A percentile compares a stretch with the other conserved stretches of the same genome.
phyloP scores from a whole-genome alignment of 2,113 vertebrate species.

The Cromileptes altivelis region DNA sequence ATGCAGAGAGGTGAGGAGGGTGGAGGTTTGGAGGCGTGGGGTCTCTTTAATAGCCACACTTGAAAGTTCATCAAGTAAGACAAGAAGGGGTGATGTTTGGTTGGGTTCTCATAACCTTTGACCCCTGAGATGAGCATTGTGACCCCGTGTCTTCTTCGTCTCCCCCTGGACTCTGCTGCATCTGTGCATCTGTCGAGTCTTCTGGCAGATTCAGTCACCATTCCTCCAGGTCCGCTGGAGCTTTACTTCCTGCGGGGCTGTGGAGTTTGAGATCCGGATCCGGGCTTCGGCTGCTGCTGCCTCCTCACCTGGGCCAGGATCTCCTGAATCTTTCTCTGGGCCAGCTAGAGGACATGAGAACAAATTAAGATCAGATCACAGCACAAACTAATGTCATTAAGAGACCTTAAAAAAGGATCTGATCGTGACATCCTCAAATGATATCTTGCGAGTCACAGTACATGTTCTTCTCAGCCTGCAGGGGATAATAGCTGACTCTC shows the following conservation, averaged over 20 bases:
- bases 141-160: constrained; percentile 49
- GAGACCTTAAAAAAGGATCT: neutral
- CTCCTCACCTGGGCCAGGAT: constrained; percentile 98
- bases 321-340: constrained; percentile 99
- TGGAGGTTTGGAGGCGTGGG: constrained; percentile 48
- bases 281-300: constrained; percentile 91
- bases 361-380: neutral
- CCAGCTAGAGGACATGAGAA: constrained; percentile 85
- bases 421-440: neutral
- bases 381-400: neutral
- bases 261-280: constrained; percentile 87
- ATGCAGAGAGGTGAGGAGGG: constrained; percentile 83
- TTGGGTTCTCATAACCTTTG: constrained; percentile 66
- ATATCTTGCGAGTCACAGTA: neutral
- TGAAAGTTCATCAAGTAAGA: constrained; percentile 66
- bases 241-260: constrained; percentile 92
- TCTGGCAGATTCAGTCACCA: constrained; percentile 71
- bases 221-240: constrained; percentile 63
- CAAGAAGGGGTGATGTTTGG: constrained; percentile 66
- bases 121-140: constrained; percentile 77
- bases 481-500: neutral
- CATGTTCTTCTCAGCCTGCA: neutral
- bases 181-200: constrained; percentile 63
- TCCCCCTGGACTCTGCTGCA: constrained; percentile 67
- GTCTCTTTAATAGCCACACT: constrained; percentile 56